Evolutionary conservation across 2,888 invertebrate genomes (phyloP).

Genomic region (Aleiodes testaceus): DNA sequence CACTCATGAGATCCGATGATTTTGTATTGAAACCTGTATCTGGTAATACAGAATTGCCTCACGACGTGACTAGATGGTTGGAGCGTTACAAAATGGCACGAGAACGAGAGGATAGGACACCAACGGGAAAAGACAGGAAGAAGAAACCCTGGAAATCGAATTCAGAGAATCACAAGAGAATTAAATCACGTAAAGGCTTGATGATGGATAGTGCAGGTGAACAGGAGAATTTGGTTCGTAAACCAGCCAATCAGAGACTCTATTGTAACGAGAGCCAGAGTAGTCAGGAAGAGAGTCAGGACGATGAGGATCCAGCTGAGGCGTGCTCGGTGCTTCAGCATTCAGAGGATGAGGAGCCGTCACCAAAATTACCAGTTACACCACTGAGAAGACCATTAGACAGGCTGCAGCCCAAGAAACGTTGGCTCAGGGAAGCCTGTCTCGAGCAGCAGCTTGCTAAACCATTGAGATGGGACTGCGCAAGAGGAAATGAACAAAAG

Average conservation of each 20-base stretch:
- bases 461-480: conserved; percentile 74
- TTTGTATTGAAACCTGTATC: conserved; percentile 74
- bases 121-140: conserved; percentile 71
- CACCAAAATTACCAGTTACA: conserved; percentile 62
- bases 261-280: conserved; percentile 69
- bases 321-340: conserved; percentile 62
- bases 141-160: conserved; percentile 72
- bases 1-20: conserved; percentile 74
- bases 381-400: conserved; percentile 67
- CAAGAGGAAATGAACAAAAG: conserved; percentile 36
- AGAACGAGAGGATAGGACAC: conserved; percentile 69
- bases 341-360: conserved; percentile 67
- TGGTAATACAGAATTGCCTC: conserved; percentile 73
- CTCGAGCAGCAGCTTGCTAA: conserved; percentile 74
- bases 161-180: conserved; percentile 73
- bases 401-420: conserved; percentile 76
- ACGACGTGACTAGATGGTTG: conserved; percentile 75
- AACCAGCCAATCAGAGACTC: conserved; percentile 62
- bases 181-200: conserved; percentile 73
- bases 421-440: conserved; percentile 77
- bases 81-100: conserved; percentile 73
- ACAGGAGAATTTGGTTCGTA: conserved; percentile 69
- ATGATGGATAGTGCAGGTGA: conserved; percentile 71
- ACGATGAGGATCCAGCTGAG: conserved; percentile 68
- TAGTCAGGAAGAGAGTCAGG: conserved; percentile 71